A percentile compares a stretch with the other conserved stretches of the same genome.
Conservation (phyloP, 2,797 vertebrate genomes). For the Phoxinus dragarum region DNA sequence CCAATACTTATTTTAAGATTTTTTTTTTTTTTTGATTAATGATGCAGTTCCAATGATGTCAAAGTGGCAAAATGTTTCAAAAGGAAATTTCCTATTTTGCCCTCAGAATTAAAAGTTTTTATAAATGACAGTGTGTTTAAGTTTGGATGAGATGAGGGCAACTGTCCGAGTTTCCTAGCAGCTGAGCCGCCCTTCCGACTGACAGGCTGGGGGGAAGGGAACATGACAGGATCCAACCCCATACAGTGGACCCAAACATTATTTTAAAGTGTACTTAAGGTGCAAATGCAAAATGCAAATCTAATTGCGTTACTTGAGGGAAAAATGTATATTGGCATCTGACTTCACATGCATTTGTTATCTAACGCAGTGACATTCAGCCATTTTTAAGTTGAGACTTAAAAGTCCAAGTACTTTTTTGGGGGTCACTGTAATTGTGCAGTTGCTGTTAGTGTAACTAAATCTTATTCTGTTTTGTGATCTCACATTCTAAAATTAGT, state of each 20-base stretch:
- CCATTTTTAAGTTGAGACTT: background rate
- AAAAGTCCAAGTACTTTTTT: background rate
- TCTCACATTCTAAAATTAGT: slow-evolving; percentile 15
- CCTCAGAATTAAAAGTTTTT: background rate
- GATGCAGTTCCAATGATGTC: background rate
- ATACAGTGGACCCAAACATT: background rate
- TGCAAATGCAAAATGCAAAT: background rate
- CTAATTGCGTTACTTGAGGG: background rate
- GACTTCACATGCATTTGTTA: background rate
- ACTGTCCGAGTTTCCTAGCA: slow-evolving; percentile 40
- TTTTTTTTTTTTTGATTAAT: background rate
- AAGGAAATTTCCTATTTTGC: background rate
- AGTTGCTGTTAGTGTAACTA: background rate
- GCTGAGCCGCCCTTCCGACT: background rate
- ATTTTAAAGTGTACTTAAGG: background rate
- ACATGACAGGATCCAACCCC: background rate
- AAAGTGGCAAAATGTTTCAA: background rate
- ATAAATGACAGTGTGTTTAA: background rate
- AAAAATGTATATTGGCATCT: background rate
- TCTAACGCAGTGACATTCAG: background rate
- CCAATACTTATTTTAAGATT: background rate
- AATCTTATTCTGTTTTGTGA: slow-evolving; percentile 1
- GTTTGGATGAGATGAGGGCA: slow-evolving; percentile 3
- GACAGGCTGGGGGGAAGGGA: slow-evolving; percentile 4
- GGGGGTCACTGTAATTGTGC: background rate